Conservation (phyloP, 2,113 vertebrate species). For the rat (Rattus norvegicus) region DNA sequence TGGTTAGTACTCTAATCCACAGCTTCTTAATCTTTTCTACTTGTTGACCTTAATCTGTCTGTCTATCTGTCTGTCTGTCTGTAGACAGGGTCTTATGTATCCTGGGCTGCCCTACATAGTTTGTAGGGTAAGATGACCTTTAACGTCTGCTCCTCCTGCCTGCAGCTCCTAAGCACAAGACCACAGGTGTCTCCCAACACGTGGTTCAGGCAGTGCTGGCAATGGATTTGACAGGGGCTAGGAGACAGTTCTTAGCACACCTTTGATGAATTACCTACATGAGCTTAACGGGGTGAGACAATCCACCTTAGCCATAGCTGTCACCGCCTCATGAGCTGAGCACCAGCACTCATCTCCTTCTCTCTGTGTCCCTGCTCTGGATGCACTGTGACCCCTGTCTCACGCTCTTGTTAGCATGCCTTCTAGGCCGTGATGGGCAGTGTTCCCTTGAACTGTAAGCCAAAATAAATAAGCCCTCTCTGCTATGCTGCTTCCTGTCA, state of each 20-base stretch:
- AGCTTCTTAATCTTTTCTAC: background rate
- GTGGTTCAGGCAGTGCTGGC: background rate
- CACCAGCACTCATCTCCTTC: too few species aligned
- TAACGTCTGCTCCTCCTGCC: background rate
- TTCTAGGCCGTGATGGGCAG: background rate
- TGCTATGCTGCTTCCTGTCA: background rate
- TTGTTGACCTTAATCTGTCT: background rate
- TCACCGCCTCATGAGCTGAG: background rate
- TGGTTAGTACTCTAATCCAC: background rate
- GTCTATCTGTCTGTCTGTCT: too few species aligned
- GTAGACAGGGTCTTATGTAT: background rate
- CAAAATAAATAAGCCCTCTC: background rate
- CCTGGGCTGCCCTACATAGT: too few species aligned
- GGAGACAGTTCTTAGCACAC: background rate
- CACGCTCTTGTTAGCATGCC: background rate
- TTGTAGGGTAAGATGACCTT: background rate
- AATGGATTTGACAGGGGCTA: background rate
- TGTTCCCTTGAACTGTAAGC: background rate
- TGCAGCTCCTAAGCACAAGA: background rate
- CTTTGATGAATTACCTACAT: background rate
- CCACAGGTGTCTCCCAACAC: background rate
- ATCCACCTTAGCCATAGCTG: background rate
- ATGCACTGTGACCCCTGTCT: background rate
- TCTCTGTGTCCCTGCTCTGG: background rate
- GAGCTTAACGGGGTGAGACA: background rate